phyloP scores from a whole-genome alignment of 2,888 invertebrate genomes.

The Caenorhabditis drosophilae region DNA sequence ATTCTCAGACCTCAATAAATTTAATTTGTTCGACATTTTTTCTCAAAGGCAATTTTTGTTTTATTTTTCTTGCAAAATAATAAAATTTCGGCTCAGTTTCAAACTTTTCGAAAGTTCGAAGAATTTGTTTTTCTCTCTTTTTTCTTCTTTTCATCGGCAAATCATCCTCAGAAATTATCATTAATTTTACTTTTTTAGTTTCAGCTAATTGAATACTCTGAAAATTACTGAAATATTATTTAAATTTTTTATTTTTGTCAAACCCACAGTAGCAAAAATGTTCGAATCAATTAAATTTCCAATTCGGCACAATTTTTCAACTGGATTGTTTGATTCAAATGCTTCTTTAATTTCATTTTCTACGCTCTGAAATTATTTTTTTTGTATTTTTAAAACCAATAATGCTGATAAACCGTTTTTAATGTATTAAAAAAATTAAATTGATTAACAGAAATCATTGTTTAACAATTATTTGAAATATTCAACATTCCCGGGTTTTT shows the following conservation, averaged over 20 bases:
- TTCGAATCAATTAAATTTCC: slow-evolving; percentile 7
- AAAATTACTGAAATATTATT: neutral
- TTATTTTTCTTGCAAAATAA: no score
- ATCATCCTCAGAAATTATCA: neutral
- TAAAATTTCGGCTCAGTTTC: neutral
- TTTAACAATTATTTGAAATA: no score
- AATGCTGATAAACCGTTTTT: no score
- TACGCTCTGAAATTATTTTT: neutral
- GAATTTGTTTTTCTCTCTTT: slow-evolving; percentile 1
- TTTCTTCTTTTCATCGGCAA: neutral
- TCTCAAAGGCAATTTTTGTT: no score
- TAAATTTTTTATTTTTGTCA: neutral
- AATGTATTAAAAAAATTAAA: no score
- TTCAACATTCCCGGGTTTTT: no score
- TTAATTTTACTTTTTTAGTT: slow-evolving; percentile 10
- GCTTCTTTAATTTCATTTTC: neutral
- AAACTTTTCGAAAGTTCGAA: slow-evolving; percentile 22
- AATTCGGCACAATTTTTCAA: slow-evolving; percentile 6
- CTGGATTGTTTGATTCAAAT: neutral
- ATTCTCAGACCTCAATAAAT: no score
- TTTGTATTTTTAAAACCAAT: no score
- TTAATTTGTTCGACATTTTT: neutral
- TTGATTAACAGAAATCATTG: no score
- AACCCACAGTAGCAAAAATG: slow-evolving; percentile 15
- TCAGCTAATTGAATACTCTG: slow-evolving; percentile 20